Base-by-base conservation (phyloP, 2,797 vertebrate genomes). In the Crenichthys baileyi region DNA sequence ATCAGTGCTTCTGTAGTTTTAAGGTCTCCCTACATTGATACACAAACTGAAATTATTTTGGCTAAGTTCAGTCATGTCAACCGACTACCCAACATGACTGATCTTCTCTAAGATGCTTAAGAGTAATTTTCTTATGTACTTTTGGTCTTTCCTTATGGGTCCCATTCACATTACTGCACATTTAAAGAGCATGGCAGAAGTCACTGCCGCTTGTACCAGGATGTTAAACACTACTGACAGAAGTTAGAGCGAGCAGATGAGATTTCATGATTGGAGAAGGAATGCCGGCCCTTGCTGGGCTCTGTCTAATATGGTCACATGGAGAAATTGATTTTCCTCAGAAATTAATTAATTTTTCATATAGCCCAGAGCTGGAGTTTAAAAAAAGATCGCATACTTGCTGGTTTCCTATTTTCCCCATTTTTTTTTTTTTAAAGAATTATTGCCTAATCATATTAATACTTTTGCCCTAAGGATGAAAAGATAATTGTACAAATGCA, bases 301-400 rank as follows among this genome's bases (percentile, higher is more conserved):
- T 96, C 87, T 96, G 97, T 98, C 98, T 99, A 99, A 99, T 99
- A 96, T 98, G 98, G 97, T 99, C 98, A 99, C 97, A 97, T 99
- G 97, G 96, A 98, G 97, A 99, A 99, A 99, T 99, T 99, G 98
- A 99, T 99, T 99, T 98, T 98, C 97, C 97, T 97, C 97, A 96
- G 97, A 99, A 99, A 99, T 99, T 99, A 99, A 99, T 99, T 99
- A 99, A 99, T 99, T 99, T 99, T 99, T 99, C 98, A 99, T 99
- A 99, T 99, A 97, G 98, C 98, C 98, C 97, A 98, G 98, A 99
- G 98, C 98, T 98, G 97, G 96, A 98, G 97, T 99, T 96, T 97
- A 98, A 99, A 99, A 92, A 98, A 97, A 58, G 96, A 98, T 96
- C 97, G 97, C 96, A 96, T 97, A 98, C 97, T 98, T 98, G 97